Base-by-base conservation (phyloP, 2,113 vertebrate species). In the Perca fluviatilis region DNA sequence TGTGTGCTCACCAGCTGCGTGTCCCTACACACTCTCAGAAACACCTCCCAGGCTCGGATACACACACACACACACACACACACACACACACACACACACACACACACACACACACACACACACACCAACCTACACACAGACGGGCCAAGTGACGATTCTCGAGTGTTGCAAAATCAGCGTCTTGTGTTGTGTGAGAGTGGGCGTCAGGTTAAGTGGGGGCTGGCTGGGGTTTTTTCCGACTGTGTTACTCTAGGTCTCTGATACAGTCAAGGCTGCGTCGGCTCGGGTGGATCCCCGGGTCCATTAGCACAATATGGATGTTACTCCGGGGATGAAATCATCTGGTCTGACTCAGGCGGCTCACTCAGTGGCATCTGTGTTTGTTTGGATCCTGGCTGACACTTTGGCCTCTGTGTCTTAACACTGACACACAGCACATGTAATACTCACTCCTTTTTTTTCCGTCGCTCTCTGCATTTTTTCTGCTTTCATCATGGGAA, bases 1-100 rank as follows among this genome's bases (percentile, higher is more conserved):
- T 91, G 82, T 86, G 83, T 88, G 88, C 89, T 88, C 82, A 88
- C 85, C 91, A 93, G 89, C 87, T 93, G 90, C 86, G 40, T 91
- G 80, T 86, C 84, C 67, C 83, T 81, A 80, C 83, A 85, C 70
- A 86, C 80, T 73, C 77, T 25, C 19, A 60, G 79, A 72, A 83
- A 82, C 83, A 86, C 77, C 78, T 85, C 75, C 61, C 6, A 87
- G 79, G 64, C 85, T 77, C 79, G 53, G 19, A 56, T 56, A 60
- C 30, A 64, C 69, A 70, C 65, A 47, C 21, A 61, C 47, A 70
- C 71, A 51, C 60, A 30, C 43, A 61, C 73, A 25, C 62, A 60
- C 43, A 64, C 69, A 69, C 64, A 46, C 19, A 61, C 33, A 70
- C 71, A 51, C 60, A 27, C 43, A 61, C 73, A 25, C 56, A 53